These are phyloP conservation scores for Acanthornis magna DNA, from an alignment of 2,797 vertebrate species.

Conservation along the genomic window DNA sequence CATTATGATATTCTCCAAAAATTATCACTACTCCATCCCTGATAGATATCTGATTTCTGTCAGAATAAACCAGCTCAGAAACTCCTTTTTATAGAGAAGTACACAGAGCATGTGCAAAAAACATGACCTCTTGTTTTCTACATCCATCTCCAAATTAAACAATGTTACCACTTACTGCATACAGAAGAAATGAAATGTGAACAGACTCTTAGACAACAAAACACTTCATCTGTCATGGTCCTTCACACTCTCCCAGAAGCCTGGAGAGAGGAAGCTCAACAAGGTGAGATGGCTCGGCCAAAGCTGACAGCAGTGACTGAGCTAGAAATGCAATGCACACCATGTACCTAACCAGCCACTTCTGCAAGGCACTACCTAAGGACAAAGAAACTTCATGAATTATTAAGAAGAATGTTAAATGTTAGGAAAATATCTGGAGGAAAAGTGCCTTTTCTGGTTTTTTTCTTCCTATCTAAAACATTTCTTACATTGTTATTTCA, in stretches of 20 bases:
- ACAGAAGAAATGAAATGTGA: not conserved
- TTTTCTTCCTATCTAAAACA: not conserved
- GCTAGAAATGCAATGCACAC: not conserved
- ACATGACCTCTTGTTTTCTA: not conserved
- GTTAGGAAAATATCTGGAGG: not conserved
- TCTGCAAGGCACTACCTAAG: not conserved
- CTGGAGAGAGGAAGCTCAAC: not conserved
- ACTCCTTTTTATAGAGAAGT: not conserved
- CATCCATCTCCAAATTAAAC: not conserved
- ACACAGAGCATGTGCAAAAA: fast-evolving
- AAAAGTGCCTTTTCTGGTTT: fast-evolving
- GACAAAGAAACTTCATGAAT: not conserved
- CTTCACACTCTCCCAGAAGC: not conserved
- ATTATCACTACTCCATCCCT: not conserved
- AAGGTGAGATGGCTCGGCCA: not conserved
- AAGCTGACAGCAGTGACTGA: not conserved
- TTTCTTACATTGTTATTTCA: not conserved
- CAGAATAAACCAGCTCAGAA: not conserved
- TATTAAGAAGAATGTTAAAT: not conserved
- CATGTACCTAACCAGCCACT: not conserved
- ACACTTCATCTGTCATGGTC: not conserved
- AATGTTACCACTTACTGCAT: not conserved
- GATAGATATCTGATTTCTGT: not conserved
- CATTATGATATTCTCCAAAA: not conserved
- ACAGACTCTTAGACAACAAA: not conserved